Base-by-base conservation (phyloP, 2,797 vertebrate species). In the Ambastaia sidthimunki region DNA sequence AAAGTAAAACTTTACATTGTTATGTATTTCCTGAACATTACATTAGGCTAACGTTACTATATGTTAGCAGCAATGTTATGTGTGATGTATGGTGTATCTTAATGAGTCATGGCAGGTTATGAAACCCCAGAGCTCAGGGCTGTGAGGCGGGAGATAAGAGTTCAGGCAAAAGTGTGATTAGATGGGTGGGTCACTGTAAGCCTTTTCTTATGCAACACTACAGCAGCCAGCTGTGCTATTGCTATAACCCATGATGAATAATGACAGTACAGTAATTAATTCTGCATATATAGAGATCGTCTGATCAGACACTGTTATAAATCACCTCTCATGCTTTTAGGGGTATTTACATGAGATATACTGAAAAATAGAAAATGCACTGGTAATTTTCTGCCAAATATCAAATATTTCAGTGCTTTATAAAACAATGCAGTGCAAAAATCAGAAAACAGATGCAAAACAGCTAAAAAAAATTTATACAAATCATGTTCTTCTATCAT, bases 161-260 rank as follows among this genome's bases (percentile, higher is more conserved):
- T 15, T 37, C 1, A 66, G 50, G 11, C 48, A 48, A 28, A 34
- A 21, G 69, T 66, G 23, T 31, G 77, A 80, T 80, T 31, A 80
- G 50, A 70, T 66, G 70, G 77, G 77, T 25, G 77, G 31, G 77
- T 72, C 59, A 44, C 68, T 71, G 9, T 4, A 70, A 59, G 50
- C 21, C 15, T 62, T 21, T 21, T 70, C 25, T 50, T 59, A 48
- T 70, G 67, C 54, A 69, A 70, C 54, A 16, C 2, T 57, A 71
- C 10, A 25, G 9, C 18, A 50, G 25, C 18, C 41, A 54, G 13
- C 16, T 62, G 6, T 63, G 28, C 16, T 62, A 31, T 62, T 62
- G 28, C 28, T 31, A 28, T 16, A 62, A 31, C 25, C 2, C 59
- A 62, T 31, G 6, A 25, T 31, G 23, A 23, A 57, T 23, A 2